Conservation (phyloP, 2,888 invertebrate species). For the Caradrina clavipalpis region DNA sequence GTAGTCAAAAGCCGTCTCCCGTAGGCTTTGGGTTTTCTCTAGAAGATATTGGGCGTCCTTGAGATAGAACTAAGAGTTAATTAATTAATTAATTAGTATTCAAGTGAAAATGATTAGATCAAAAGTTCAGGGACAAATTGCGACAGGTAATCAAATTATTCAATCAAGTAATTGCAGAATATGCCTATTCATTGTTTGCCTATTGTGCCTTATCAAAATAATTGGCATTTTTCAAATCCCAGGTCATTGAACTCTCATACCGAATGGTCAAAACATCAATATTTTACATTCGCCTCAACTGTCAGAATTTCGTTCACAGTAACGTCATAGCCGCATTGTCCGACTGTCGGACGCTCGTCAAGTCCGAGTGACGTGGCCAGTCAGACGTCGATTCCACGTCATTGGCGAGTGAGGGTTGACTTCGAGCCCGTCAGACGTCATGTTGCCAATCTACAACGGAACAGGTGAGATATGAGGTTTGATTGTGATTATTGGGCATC, state of each 20-base stretch:
- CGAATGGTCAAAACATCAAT: conserved; percentile 33
- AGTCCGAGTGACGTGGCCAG: conserved; percentile 73
- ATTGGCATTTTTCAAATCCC: not conserved
- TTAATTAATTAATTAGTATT: too few species aligned
- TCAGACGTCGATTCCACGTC: conserved; percentile 80
- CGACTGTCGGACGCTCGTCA: conserved; percentile 65
- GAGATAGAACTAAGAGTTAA: too few species aligned
- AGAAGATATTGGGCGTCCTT: too few species aligned
- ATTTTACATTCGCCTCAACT: conserved; percentile 43
- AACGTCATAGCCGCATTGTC: conserved; percentile 67
- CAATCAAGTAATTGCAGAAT: too few species aligned
- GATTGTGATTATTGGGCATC: conserved; percentile 6
- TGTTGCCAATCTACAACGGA: conserved; percentile 66
- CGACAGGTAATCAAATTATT: too few species aligned
- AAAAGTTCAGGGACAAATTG: too few species aligned
- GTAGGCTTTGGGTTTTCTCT: too few species aligned
- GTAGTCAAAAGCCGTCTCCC: too few species aligned
- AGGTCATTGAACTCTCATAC: conserved; percentile 4
- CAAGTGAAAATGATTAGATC: too few species aligned
- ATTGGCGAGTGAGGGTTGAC: conserved; percentile 68
- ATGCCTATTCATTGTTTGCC: too few species aligned
- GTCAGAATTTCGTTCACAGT: conserved; percentile 45
- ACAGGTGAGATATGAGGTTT: conserved; percentile 51
- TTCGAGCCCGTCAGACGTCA: conserved; percentile 67
- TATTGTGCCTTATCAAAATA: too few species aligned